phyloP scores from a whole-genome alignment of 2,113 vertebrate species.

The Caranx ignobilis region DNA sequence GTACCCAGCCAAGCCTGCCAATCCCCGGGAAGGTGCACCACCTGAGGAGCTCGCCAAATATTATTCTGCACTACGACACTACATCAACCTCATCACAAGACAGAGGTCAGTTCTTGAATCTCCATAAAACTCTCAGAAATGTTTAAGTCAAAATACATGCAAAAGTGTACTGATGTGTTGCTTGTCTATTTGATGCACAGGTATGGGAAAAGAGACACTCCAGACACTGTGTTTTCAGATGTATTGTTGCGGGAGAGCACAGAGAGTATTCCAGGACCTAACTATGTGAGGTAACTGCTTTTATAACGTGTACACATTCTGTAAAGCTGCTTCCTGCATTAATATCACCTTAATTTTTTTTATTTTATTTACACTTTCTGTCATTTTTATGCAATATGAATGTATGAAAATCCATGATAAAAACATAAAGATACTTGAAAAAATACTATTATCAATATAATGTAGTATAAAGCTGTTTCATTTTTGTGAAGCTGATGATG shows the following conservation, averaged over 20 bases:
- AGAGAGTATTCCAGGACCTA: conserved; percentile 85
- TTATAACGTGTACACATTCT: background rate
- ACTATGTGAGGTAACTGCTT: conserved; percentile 59
- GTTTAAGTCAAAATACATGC: background rate
- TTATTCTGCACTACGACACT: conserved; percentile 95
- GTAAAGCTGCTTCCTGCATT: background rate
- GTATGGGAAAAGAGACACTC: conserved; percentile 93
- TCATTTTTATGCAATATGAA: background rate
- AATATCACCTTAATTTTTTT: background rate
- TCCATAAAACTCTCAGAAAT: background rate
- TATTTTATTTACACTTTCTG: background rate
- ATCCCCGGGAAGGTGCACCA: conserved; percentile 90
- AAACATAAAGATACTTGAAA: background rate
- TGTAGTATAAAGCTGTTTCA: background rate
- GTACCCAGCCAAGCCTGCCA: conserved; percentile 94
- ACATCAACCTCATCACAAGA: conserved; percentile 98
- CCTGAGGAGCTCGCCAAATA: conserved; percentile 96
- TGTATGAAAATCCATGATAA: background rate
- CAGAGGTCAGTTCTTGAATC: conserved; percentile 87
- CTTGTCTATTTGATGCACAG: conserved; percentile 72
- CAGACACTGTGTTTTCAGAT: conserved; percentile 92
- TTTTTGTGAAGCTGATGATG: background rate
- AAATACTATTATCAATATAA: background rate
- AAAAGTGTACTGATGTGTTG: background rate
- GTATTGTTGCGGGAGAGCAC: conserved; percentile 90